Base-by-base conservation (phyloP, 2,888 invertebrate species). In the Imbricaverruca yamaguchii region DNA sequence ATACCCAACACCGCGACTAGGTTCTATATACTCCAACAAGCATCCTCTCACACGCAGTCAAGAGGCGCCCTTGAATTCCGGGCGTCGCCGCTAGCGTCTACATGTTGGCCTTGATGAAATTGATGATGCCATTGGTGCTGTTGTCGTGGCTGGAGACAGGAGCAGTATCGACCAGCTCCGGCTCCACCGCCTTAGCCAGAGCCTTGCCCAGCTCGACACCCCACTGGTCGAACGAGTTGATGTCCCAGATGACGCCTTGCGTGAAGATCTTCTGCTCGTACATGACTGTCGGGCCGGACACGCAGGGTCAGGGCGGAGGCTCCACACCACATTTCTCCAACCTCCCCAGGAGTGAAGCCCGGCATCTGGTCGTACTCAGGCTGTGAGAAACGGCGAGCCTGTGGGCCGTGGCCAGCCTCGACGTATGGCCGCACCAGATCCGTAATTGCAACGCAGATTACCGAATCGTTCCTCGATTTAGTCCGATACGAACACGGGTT, bases 201-300 rank as follows among this genome's bases (percentile, higher is more conserved):
- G 98, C 97, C 87, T 99, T 99, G 81, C 99, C 99, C 84, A 99
- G 90, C 88, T 99, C 99, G 81, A 99, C 99, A 63, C 99, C 99
- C 98, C 98, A 99, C 87, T 99, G 99, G 89, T 99, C 99, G 88
- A 94, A 99, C 0, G 98, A 98, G 88, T 99, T 99, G 87, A 99
- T 97, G 88, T 98, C 95, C 99, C 99, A 99, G 86, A 99, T 94
- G 80, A 96, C 92, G 77, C 99, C 99, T 88, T 99, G 99, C 0
- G 94, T 93, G 89, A 99, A 99, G 85, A 99, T 99, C 89, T 99
- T 99, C 88, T 98, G 98, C 87, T 99, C 99, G 88, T 99, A 99
- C 89, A 96, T 91, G 0, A 96, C 98, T 95, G 89, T 80, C 89
- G 89, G 67, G 80, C 84, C 83, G 83, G 79, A 61, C 83, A 81